These are phyloP conservation scores for Dendroctonus valens DNA, from an alignment of 1,140 invertebrate species.

Conservation along the genomic window DNA sequence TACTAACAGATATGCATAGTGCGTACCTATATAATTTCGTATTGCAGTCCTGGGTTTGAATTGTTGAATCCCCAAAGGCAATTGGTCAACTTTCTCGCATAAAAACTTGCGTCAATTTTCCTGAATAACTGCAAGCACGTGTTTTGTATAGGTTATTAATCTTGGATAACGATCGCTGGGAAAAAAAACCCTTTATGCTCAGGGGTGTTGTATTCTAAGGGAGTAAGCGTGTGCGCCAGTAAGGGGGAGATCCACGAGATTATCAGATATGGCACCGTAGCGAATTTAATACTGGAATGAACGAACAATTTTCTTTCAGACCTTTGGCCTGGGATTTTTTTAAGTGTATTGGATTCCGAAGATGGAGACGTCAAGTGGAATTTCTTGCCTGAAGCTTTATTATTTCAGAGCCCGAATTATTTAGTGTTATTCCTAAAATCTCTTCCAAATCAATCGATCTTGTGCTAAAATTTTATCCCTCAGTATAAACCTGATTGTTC, in stretches of 20 bases:
- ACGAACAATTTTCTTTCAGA: slow-evolving; percentile 24
- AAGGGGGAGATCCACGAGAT: slow-evolving; percentile 29
- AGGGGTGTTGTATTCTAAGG: slow-evolving; percentile 28
- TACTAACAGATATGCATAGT: too few species aligned
- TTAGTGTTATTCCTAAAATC: too few species aligned
- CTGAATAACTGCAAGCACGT: slow-evolving; percentile 10
- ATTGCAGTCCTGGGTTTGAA: too few species aligned
- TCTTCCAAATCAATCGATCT: too few species aligned
- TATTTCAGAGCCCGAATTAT: too few species aligned
- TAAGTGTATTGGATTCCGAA: slow-evolving; percentile 14
- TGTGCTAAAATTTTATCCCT: too few species aligned
- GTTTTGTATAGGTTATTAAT: slow-evolving; percentile 30
- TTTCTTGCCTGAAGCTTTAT: not conserved
- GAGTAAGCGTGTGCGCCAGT: slow-evolving; percentile 22
- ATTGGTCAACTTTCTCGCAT: too few species aligned
- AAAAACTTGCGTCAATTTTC: not conserved
- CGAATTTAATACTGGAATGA: slow-evolving; percentile 25
- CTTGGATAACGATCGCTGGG: slow-evolving; percentile 26
- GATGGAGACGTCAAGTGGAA: slow-evolving; percentile 15
- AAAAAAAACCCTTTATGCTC: slow-evolving; percentile 31
- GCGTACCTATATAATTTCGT: too few species aligned
- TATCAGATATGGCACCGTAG: slow-evolving; percentile 31
- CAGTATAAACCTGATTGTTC: too few species aligned
- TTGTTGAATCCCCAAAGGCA: too few species aligned
- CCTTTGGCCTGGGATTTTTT: slow-evolving; percentile 24